A percentile compares a stretch with the other conserved stretches of the same genome.
Conservation (phyloP, 2,113 vertebrate genomes). For the Saguinus midas region DNA sequence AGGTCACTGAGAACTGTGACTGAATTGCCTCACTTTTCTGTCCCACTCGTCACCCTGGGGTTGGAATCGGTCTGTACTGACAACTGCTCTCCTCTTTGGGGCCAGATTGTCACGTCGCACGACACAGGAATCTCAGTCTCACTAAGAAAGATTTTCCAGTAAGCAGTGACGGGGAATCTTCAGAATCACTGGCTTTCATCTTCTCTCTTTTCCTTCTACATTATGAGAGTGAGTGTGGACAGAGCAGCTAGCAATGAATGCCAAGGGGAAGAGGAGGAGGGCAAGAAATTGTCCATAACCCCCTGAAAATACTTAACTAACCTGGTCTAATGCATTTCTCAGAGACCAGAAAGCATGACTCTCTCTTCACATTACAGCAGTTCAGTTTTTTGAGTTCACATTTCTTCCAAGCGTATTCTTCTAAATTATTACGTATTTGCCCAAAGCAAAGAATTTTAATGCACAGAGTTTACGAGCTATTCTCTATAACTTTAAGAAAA, state of each 20-base stretch:
- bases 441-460: background rate
- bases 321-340: background rate
- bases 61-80: background rate
- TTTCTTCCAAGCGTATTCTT: background rate
- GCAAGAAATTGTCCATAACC: background rate
- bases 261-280: background rate
- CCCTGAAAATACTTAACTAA: background rate
- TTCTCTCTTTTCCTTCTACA: background rate
- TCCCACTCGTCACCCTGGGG: background rate
- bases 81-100: background rate
- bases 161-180: background rate
- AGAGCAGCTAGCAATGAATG: background rate
- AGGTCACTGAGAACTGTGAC: background rate
- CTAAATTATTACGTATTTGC: background rate
- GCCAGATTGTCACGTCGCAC: background rate
- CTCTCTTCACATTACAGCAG: background rate
- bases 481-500: background rate
- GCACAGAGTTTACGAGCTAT: conserved; percentile 35
- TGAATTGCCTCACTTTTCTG: background rate
- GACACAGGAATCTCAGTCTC: background rate
- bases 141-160: background rate
- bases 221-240: background rate
- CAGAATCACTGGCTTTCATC: background rate
- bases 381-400: background rate
- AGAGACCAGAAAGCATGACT: background rate